Evolutionary conservation across 2,113 vertebrate genomes (phyloP), one percentile per base, ranked within the genome.

Genomic region (Lophotis ruficrista): DNA sequence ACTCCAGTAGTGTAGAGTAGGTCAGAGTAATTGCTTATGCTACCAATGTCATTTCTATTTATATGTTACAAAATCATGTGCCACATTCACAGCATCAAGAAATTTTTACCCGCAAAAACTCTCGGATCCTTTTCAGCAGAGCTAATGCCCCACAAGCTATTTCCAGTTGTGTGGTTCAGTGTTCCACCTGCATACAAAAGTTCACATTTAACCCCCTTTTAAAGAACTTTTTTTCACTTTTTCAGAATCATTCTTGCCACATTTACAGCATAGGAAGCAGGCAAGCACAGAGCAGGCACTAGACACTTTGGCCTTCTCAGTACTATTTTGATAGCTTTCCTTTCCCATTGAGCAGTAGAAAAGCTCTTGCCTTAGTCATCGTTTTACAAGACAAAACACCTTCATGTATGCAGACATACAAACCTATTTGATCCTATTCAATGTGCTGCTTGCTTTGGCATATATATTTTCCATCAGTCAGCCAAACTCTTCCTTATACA

Each of bases 151-250:
- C 7, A 13, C 9, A 48, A 33, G 3, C 4, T 83, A n/a, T 66
- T 90, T 16, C 10, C 12, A 47, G 9, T 16, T 54, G 3, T 47
- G 24, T 2, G 1, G 4, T 45, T 89, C 50, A 57, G 1, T 5
- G 21, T 62, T 78, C 14, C 7, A 78, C 27, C 13, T 41, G 8
- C 10, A 61, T 41, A 48, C 0, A 68, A 12, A 33, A 72, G 61
- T 53, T 31, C 2, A 33, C 10, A 45, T 80, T 64, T 72, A 83
- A 75, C 0, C 0, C 0, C 1, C 2, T 69, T 92, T n/a, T 25
- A 50, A 4, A 65, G 31, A 76, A 27, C 1, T 4, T 56, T 37
- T 24, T 8, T 21, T 35, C 12, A 41, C 41, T 35, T 22, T 85
- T 80, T 56, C 33, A 35, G 24, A 10, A 10, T 35, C 11, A 15